Base-by-base conservation (phyloP, 2,888 invertebrate species). In the Noctua comes region DNA sequence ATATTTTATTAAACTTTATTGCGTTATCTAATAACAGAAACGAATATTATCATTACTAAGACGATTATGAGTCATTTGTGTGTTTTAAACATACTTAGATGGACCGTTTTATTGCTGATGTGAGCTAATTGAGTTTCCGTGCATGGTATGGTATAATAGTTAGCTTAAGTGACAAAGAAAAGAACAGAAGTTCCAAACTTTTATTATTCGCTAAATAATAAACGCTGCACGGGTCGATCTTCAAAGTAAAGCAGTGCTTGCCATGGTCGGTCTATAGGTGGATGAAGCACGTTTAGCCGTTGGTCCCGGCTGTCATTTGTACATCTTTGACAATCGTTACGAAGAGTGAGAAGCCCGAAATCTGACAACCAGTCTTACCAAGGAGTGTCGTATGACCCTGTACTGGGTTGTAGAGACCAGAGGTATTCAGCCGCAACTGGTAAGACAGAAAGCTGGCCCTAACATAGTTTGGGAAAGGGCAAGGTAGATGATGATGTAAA, bases 61-160 rank as follows among this genome's bases (percentile, higher is more conserved):
- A 66, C n/a, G 10, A 84, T 68, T 46, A 76, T 86, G 87, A 86
- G 76, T 86, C 85, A 84, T 69, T 78, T 71, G 51, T 83, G 43
- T 84, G 73, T 83, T 84, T 83, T 68, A 83, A 73, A 68, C 68
- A 79, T 78, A 70, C 46, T 83, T 65, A 73, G 70, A 84, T 84
- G 80, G 57, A 40, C 40, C 48, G 48, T 76, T 79, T 73, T 86
- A 84, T 73, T 69, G 65, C 87, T 66, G 40, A 76, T 64, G 68
- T 46, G 71, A 82, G 66, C 76, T 85, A 80, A 87, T 85, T 85
- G 87, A 80, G 77, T 85, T 87, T 85, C 85, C 77, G 72, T 84
- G 81, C 85, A 68, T 76, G 54, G n/a, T 70, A 72, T 80, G 69
- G 72, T 83, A 85, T 70, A 68, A 59, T 74, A 71, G 27, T 84